phyloP scores from a whole-genome alignment of 2,113 vertebrate genomes.

The Elgaria multicarinata region DNA sequence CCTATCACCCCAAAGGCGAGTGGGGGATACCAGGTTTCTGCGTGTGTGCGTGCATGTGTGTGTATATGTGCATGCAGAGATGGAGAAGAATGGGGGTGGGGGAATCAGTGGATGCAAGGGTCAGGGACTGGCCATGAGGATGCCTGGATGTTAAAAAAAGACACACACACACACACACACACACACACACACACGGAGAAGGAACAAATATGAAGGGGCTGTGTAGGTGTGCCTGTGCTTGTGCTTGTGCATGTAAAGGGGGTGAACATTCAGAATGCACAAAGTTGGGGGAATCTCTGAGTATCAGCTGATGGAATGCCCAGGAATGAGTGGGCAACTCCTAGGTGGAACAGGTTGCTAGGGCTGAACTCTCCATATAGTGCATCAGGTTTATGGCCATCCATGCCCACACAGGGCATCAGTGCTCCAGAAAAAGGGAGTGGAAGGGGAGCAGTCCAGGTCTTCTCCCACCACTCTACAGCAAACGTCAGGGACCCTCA shows the following conservation, averaged over 20 bases:
- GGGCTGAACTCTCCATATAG: background rate
- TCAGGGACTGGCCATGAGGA: background rate
- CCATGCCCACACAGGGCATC: background rate
- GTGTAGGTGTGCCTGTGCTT: background rate
- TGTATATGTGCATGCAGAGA: background rate
- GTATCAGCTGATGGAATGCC: background rate
- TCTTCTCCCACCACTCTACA: background rate
- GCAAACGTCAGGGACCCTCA: background rate
- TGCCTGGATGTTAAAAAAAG: background rate
- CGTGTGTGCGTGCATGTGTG: conserved; percentile 1
- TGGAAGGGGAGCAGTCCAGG: background rate
- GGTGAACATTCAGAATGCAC: background rate
- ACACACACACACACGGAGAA: too few species aligned
- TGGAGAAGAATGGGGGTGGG: conserved; percentile 11
- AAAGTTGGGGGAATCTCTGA: background rate
- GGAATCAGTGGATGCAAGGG: conserved; percentile 45
- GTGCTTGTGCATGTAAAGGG: background rate
- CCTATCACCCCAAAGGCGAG: background rate
- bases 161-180: too few species aligned
- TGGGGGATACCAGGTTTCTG: background rate
- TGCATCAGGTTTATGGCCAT: background rate
- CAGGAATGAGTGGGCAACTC: background rate
- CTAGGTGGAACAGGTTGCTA: background rate
- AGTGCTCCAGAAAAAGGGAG: background rate
- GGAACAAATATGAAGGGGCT: background rate